Conservation (phyloP, 2,797 vertebrate genomes). For the Thaleichthys pacificus region DNA sequence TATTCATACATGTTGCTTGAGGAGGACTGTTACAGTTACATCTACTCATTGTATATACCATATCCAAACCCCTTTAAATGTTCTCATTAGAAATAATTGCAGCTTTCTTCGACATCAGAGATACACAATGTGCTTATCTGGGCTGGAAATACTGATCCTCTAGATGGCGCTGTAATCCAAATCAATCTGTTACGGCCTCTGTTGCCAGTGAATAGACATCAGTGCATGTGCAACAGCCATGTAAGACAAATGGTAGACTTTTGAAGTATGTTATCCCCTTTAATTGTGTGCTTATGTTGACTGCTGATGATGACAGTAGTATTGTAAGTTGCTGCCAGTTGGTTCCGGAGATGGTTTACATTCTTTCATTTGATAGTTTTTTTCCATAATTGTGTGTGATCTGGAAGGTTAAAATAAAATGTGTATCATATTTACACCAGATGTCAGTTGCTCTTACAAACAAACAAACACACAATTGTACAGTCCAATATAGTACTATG, state of each 20-base stretch:
- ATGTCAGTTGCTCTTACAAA: no score
- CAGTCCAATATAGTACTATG: no score
- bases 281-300: not conserved
- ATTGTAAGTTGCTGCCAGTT: not conserved
- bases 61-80: no score
- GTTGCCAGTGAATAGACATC: not conserved
- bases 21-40: no score
- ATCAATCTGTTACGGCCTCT: not conserved
- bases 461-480: no score
- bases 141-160: not conserved
- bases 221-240: not conserved
- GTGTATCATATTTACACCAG: not conserved
- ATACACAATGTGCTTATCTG: no score
- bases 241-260: not conserved
- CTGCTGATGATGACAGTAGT: not conserved
- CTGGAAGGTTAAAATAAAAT: not conserved
- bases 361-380: not conserved
- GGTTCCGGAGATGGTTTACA: not conserved
- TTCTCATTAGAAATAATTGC: no score
- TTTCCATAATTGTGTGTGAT: not conserved
- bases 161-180: conserved; percentile 12
- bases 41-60: no score
- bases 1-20: no score
- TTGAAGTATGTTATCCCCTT: not conserved
- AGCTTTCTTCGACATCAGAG: no score